Evolutionary conservation across 2,888 invertebrate genomes (phyloP).

Genomic region (Microctonus hyperodae): DNA sequence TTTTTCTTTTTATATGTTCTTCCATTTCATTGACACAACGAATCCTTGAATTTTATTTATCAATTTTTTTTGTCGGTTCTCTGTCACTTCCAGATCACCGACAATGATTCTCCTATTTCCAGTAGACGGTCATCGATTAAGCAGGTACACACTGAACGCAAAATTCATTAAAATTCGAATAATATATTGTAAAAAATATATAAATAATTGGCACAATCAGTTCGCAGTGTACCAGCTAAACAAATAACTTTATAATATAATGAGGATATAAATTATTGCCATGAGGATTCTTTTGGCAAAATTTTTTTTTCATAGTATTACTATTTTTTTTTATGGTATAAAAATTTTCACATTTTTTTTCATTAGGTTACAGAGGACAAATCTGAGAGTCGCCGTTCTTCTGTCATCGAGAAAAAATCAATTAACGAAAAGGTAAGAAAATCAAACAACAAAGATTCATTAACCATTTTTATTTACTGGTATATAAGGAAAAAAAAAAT

Average conservation of each 20-base stretch:
- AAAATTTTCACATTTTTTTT: slow-evolving; percentile 2
- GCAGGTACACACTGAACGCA: slow-evolving; percentile 46
- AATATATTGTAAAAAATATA: neutral
- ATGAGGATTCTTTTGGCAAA: neutral
- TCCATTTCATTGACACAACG: neutral
- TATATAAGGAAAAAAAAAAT: slow-evolving; percentile 16
- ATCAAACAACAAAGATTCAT: slow-evolving; percentile 26
- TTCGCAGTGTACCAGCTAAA: neutral
- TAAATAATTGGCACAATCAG: neutral
- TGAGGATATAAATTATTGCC: neutral
- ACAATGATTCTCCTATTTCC: slow-evolving; percentile 49
- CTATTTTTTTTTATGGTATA: neutral
- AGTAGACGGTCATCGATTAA: slow-evolving; percentile 55
- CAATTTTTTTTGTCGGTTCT: slow-evolving; percentile 15
- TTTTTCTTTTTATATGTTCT: slow-evolving; percentile 10
- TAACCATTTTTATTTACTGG: neutral
- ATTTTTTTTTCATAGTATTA: neutral
- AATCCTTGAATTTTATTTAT: slow-evolving; percentile 10
- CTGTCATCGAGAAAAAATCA: slow-evolving; percentile 60
- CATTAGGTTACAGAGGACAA: slow-evolving; percentile 63
- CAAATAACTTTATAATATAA: neutral
- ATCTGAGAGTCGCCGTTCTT: slow-evolving; percentile 64
- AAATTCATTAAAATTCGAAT: slow-evolving; percentile 19
- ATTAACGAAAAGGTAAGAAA: slow-evolving; percentile 49
- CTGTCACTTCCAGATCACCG: slow-evolving; percentile 47